phyloP scores from a whole-genome alignment of 2,888 invertebrate species.

The Stegana nigrithorax region DNA sequence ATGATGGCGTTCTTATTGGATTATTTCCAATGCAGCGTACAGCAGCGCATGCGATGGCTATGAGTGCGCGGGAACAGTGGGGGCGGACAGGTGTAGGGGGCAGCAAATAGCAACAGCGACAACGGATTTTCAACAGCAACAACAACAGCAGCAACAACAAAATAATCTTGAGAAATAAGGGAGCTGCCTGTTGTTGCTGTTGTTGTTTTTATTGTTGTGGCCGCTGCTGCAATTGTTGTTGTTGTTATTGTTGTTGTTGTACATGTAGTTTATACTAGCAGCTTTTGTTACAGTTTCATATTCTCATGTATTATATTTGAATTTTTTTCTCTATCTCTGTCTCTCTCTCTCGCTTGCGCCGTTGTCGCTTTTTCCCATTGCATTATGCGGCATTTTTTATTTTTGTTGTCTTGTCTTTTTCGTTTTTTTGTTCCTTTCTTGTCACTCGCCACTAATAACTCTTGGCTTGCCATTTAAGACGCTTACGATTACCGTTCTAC shows the following conservation, averaged over 20 bases:
- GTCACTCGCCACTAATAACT: slow-evolving; percentile 15
- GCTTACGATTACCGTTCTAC: slow-evolving; percentile 28
- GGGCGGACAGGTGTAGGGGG: too few relatives aligned
- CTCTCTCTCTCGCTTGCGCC: background rate
- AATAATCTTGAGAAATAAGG: too few relatives aligned
- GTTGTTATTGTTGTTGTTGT: too few relatives aligned
- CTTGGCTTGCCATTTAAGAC: slow-evolving; percentile 31
- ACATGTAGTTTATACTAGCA: too few relatives aligned
- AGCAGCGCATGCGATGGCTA: too few relatives aligned
- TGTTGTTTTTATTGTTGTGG: too few relatives aligned
- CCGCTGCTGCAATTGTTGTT: too few relatives aligned
- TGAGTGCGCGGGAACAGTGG: too few relatives aligned
- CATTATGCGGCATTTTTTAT: background rate
- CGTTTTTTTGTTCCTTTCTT: background rate
- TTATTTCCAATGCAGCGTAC: slow-evolving; percentile 1
- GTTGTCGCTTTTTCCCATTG: background rate
- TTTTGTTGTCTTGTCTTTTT: slow-evolving; percentile 8
- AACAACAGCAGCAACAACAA: too few relatives aligned
- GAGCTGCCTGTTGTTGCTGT: background rate
- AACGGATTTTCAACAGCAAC: background rate
- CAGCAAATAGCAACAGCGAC: too few relatives aligned
- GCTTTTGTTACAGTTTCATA: too few relatives aligned
- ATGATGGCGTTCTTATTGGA: slow-evolving; percentile 12
- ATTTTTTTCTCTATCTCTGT: background rate
- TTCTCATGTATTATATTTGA: background rate